Conservation (phyloP, 2,797 vertebrate species). For the Notolabrus celidotus region DNA sequence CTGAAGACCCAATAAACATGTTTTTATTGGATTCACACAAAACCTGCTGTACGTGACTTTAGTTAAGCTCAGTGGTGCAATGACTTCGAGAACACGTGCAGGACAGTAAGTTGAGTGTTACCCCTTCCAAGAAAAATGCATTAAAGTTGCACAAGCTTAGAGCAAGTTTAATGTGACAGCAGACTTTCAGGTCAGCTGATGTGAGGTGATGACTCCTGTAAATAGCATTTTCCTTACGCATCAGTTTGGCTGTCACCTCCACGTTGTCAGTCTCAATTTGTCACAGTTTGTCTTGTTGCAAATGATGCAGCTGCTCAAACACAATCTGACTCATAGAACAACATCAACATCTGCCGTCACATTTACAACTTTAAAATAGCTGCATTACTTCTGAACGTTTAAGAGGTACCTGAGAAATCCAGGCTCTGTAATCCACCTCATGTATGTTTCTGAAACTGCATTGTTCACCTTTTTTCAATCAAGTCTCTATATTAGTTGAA, state of each 20-base stretch:
- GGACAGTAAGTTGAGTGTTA: background rate
- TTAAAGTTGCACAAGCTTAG: background rate
- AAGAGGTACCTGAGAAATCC: no score
- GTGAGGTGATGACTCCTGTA: background rate
- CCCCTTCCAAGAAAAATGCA: background rate
- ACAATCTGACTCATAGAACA: background rate
- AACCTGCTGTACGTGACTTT: slow-evolving; percentile 7
- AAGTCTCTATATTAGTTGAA: no score
- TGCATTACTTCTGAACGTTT: background rate
- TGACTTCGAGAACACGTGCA: background rate
- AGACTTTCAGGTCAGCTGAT: slow-evolving; percentile 21
- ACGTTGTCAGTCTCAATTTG: slow-evolving; percentile 6
- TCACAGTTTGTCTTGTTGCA: background rate
- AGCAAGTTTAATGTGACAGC: slow-evolving; percentile 11
- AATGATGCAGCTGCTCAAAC: slow-evolving; percentile 1
- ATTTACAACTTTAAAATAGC: background rate
- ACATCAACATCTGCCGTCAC: background rate
- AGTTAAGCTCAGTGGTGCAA: background rate
- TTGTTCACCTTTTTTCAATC: no score
- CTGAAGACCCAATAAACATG: background rate
- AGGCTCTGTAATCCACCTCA: no score
- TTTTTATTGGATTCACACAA: background rate
- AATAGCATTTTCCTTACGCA: background rate
- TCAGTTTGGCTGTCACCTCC: slow-evolving; percentile 15
- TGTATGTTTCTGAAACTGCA: background rate